These are phyloP conservation scores for Lepus townsendii DNA, from an alignment of 2,797 vertebrate species.

Conservation along the genomic window DNA sequence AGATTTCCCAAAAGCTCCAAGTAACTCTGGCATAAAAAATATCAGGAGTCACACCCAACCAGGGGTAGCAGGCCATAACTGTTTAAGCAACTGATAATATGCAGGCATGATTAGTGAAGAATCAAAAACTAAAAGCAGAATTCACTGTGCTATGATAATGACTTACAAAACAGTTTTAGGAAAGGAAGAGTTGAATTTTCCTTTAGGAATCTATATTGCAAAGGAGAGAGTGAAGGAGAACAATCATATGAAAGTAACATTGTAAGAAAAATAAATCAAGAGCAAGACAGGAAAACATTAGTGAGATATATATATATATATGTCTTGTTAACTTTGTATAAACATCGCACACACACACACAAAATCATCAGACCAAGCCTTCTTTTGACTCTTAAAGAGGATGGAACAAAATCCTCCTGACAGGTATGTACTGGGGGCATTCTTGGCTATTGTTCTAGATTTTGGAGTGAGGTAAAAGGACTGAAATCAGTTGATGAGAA, in stretches of 20 bases:
- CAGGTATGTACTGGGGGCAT: neutral
- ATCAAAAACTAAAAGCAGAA: conserved; percentile 81
- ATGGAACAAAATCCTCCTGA: conserved; percentile 20
- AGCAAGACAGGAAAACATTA: conserved; percentile 75
- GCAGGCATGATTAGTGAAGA: conserved; percentile 88
- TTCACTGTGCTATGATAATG: conserved; percentile 85
- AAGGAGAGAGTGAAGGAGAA: conserved; percentile 91
- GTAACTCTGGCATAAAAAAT: conserved; percentile 77
- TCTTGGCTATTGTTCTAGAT: neutral
- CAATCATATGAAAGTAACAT: conserved; percentile 87
- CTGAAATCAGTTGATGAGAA: conserved; percentile 13
- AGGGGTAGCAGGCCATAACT: conserved; percentile 56
- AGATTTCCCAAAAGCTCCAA: conserved; percentile 61
- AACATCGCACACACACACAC: conserved; percentile 25
- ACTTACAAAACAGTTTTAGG: conserved; percentile 98
- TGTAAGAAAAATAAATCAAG: conserved; percentile 85
- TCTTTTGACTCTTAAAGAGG: conserved; percentile 27
- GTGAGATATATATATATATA: neutral
- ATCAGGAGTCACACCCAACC: conserved; percentile 41
- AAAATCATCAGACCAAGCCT: conserved; percentile 18
- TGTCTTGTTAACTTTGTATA: conserved; percentile 46
- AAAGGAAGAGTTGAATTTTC: conserved; percentile 94
- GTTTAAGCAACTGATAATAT: conserved; percentile 79
- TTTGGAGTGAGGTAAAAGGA: neutral
- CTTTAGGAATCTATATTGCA: conserved; percentile 97